phyloP scores from a whole-genome alignment of 1,140 invertebrate genomes.

The Limonius californicus region DNA sequence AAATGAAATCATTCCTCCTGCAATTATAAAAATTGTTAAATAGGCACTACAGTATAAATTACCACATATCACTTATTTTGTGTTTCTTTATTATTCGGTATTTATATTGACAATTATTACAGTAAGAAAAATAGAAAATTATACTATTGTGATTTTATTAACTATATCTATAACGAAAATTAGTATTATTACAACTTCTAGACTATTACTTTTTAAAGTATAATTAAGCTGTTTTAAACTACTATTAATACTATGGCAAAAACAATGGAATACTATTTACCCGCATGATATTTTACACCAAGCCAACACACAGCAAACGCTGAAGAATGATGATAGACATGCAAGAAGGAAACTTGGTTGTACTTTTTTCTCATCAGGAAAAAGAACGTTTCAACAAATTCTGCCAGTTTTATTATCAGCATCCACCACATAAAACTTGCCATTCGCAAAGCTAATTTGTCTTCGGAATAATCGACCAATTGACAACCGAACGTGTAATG shows the following conservation, averaged over 20 bases:
- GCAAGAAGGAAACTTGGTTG: conserved; percentile 1
- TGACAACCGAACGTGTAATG: not conserved
- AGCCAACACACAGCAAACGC: not conserved
- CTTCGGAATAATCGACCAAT: not conserved
- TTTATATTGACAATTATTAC: no score
- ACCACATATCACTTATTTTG: no score
- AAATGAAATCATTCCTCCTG: conserved; percentile 69
- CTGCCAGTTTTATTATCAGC: not conserved
- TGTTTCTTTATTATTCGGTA: no score
- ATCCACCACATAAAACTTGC: not conserved
- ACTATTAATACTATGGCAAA: not conserved
- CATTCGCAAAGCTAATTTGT: not conserved
- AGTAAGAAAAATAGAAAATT: no score
- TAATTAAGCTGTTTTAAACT: no score
- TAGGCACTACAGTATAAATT: no score
- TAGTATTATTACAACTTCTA: no score
- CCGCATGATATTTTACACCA: not conserved
- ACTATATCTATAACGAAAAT: no score
- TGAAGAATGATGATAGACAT: conserved; percentile 3
- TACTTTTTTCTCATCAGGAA: conserved; percentile 1
- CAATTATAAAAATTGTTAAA: no score
- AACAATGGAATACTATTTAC: not conserved
- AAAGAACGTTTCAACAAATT: not conserved
- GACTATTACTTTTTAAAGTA: no score
- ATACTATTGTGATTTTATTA: not conserved